A percentile compares a stretch with the other conserved stretches of the same genome.
phyloP scores from a whole-genome alignment of 2,888 invertebrate species.

The Aphidius colemani region DNA sequence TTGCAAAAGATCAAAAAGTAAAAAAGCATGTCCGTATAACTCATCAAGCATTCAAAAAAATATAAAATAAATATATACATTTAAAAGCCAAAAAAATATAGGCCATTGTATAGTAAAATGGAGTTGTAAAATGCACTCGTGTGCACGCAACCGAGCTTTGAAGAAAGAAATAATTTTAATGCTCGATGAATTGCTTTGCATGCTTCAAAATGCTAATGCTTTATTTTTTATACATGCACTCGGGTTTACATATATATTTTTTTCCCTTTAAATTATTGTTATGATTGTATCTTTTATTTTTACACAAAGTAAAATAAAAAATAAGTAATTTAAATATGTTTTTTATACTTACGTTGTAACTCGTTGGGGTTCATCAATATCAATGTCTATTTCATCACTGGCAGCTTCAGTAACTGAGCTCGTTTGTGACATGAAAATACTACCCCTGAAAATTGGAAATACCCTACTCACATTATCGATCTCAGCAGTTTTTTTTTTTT shows the following conservation, averaged over 20 bases:
- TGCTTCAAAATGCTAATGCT: background rate
- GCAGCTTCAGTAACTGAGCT: slow-evolving; percentile 73
- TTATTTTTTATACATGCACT: no score
- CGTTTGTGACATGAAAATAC: slow-evolving; percentile 63
- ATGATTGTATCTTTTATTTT: background rate
- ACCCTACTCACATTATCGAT: slow-evolving; percentile 49
- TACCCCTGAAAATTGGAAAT: slow-evolving; percentile 56
- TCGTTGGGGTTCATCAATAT: slow-evolving; percentile 67
- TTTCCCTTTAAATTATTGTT: background rate
- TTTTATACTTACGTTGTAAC: slow-evolving; percentile 67
- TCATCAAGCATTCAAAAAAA: no score
- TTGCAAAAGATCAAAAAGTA: no score
- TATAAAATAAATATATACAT: background rate
- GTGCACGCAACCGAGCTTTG: slow-evolving; percentile 20
- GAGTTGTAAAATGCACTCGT: slow-evolving; percentile 28
- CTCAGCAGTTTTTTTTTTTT: slow-evolving; percentile 33
- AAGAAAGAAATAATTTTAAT: background rate
- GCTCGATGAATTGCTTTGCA: slow-evolving; percentile 14
- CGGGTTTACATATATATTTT: background rate
- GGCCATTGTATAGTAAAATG: slow-evolving; percentile 27
- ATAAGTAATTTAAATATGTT: no score
- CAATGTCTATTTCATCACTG: slow-evolving; percentile 71
- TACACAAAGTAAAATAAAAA: background rate
- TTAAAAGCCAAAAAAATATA: slow-evolving; percentile 23
- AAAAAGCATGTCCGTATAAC: no score